A percentile compares a stretch with the other conserved stretches of the same genome.
Conservation (phyloP, 2,888 invertebrate species). For the Dioctria rufipes region DNA sequence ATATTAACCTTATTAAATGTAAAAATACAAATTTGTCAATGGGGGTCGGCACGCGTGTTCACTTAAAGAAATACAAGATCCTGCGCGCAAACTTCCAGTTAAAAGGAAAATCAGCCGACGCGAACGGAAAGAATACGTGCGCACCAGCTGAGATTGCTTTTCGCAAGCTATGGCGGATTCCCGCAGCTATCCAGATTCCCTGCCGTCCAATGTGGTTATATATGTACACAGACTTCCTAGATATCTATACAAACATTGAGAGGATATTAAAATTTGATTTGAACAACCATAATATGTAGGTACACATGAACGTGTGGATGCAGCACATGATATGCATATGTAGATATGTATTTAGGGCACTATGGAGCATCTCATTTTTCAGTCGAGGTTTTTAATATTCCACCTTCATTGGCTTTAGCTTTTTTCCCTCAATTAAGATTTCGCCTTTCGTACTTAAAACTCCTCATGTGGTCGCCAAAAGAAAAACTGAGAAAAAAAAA, state of each 20-base stretch:
- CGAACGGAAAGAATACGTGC: neutral
- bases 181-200: constrained; percentile 54
- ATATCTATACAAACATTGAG: constrained; percentile 44
- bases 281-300: neutral
- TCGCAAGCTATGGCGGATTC: constrained; percentile 35
- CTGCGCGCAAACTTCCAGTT: neutral
- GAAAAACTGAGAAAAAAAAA: neutral
- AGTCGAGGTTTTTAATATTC: neutral
- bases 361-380: constrained; percentile 3
- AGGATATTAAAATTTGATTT: constrained; percentile 28
- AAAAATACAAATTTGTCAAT: constrained; percentile 60
- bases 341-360: too few species aligned
- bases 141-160: constrained; percentile 13
- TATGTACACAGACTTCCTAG: constrained; percentile 43
- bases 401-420: constrained; percentile 17
- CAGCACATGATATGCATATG: constrained; percentile 16
- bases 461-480: constrained; percentile 53
- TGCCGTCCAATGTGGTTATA: constrained; percentile 38
- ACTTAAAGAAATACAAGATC: constrained; percentile 28
- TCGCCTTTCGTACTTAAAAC: constrained; percentile 48
- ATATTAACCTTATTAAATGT: constrained; percentile 57
- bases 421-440: constrained; percentile 46
- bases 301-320: too few species aligned
- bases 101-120: constrained; percentile 34
- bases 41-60: constrained; percentile 61